A percentile compares a stretch with the other conserved stretches of the same genome.
These are phyloP conservation scores for Conger conger DNA, from an alignment of 2,113 vertebrate species.

Conservation along the genomic window DNA sequence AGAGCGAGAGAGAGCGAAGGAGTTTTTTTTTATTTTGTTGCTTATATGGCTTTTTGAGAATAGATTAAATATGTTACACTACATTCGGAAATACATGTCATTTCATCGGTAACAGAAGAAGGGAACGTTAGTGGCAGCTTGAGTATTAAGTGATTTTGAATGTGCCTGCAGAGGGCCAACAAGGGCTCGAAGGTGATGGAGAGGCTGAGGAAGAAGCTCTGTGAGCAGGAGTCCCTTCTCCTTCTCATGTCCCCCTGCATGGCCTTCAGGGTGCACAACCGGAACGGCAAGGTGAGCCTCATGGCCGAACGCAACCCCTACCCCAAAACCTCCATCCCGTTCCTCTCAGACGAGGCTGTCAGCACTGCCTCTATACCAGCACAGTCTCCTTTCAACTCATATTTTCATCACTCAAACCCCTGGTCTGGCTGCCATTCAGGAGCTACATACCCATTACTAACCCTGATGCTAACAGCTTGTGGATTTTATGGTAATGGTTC, in stretches of 20 bases:
- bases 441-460: neutral
- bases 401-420: neutral
- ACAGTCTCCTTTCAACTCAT: neutral
- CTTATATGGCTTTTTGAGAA: no score
- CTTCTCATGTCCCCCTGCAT: slow-evolving; percentile 91
- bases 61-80: no score
- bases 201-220: slow-evolving; percentile 89
- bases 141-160: neutral
- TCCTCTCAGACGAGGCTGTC: neutral
- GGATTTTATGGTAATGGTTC: neutral
- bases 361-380: neutral
- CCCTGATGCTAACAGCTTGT: neutral
- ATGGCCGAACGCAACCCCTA: neutral
- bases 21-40: no score
- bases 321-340: neutral
- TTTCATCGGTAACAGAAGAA: no score
- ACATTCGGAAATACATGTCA: no score
- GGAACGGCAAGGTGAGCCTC: slow-evolving; percentile 86
- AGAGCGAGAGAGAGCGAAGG: neutral
- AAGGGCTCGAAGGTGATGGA: slow-evolving; percentile 86
- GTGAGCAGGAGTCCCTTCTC: slow-evolving; percentile 87
- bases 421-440: neutral
- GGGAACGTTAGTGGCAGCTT: neutral
- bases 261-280: slow-evolving; percentile 88
- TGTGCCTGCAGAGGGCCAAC: slow-evolving; percentile 76